Percentiles rank a stretch among this genome's conserved stretches.
phyloP scores from a whole-genome alignment of 2,888 invertebrate species.

The Synanthedon myopaeformis region DNA sequence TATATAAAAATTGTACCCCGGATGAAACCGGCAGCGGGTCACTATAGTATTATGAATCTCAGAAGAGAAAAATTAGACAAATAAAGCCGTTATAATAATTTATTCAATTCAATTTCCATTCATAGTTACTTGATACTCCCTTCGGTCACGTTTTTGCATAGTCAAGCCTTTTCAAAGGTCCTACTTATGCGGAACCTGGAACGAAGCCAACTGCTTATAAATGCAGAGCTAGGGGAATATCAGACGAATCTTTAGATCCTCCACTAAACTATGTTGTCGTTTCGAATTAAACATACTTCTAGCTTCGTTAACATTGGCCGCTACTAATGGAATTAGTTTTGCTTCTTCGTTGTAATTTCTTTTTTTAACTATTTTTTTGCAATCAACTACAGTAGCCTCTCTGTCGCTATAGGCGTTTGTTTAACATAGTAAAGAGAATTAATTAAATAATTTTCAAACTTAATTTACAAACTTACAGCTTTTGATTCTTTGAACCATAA shows the following conservation, averaged over 20 bases:
- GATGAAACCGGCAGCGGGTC: too few species aligned
- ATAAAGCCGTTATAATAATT: too few species aligned
- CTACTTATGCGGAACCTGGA: conserved; percentile 44
- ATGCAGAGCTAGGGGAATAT: conserved; percentile 46
- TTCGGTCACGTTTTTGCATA: conserved; percentile 48
- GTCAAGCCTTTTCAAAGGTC: conserved; percentile 35
- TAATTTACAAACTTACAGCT: too few species aligned
- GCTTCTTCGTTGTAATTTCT: neutral
- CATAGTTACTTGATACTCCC: neutral
- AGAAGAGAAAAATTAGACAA: too few species aligned
- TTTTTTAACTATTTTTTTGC: too few species aligned
- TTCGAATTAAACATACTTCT: neutral
- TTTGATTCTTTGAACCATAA: too few species aligned
- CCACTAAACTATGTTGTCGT: neutral
- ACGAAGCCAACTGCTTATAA: conserved; percentile 48
- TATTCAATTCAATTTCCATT: neutral
- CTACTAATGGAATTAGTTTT: neutral
- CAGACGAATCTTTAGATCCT: conserved; percentile 34
- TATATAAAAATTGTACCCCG: too few species aligned
- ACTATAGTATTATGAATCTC: too few species aligned
- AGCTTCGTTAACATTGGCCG: neutral
- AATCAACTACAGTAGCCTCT: too few species aligned
- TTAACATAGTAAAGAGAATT: too few species aligned
- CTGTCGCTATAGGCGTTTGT: too few species aligned
- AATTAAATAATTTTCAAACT: too few species aligned